phyloP scores from a whole-genome alignment of 2,113 vertebrate genomes.

The Hucho hucho region DNA sequence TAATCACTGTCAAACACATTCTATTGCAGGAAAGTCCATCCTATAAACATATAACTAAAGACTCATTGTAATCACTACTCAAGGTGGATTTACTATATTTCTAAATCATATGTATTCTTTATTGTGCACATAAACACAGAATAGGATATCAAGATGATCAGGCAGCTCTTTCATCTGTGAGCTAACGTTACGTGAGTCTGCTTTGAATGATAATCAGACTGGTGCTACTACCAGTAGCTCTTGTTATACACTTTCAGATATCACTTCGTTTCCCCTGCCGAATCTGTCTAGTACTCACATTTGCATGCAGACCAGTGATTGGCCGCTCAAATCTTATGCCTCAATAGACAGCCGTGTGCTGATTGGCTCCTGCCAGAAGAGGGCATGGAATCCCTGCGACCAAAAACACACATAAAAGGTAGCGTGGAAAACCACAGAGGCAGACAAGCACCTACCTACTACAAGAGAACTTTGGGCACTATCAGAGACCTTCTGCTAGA shows the following conservation, averaged over 20 bases:
- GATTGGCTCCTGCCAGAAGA: conserved; percentile 53
- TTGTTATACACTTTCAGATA: conserved; percentile 25
- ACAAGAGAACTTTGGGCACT: background rate
- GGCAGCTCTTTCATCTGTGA: background rate
- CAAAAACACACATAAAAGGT: conserved; percentile 65
- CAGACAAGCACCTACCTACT: conserved; percentile 25
- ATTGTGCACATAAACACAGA: background rate
- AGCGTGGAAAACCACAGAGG: conserved; percentile 15
- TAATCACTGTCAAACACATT: background rate
- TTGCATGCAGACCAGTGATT: conserved; percentile 58
- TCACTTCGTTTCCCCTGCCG: conserved; percentile 16
- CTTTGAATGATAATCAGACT: conserved; percentile 25
- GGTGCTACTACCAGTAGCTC: conserved; percentile 13
- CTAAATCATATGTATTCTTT: background rate
- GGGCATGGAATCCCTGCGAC: conserved; percentile 38
- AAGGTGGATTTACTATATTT: background rate
- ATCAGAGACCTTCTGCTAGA: background rate
- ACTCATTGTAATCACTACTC: too few species aligned
- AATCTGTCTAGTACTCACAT: conserved; percentile 26
- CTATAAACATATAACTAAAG: too few species aligned
- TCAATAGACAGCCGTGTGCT: conserved; percentile 42
- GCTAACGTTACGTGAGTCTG: background rate
- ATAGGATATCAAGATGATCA: background rate
- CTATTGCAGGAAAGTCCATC: background rate
- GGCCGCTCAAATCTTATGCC: conserved; percentile 43